Base-by-base conservation (phyloP, 2,888 invertebrate genomes). In the Cacoxenus indagator region DNA sequence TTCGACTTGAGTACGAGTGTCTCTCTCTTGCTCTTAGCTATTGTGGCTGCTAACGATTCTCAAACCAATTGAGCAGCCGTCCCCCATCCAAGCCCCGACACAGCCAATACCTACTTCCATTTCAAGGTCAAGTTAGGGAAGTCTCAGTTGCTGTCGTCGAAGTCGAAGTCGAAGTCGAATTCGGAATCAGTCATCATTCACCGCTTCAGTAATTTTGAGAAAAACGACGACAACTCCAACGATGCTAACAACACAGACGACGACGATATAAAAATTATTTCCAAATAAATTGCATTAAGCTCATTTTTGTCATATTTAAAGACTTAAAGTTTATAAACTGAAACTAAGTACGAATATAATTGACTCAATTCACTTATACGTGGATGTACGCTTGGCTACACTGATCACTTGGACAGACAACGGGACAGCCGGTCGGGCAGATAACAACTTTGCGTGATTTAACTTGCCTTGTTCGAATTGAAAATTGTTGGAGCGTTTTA, bases 401-500 rank as follows among this genome's bases (percentile, higher is more conserved):
- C 9, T 22, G 4, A 5, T 22, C 51, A 51, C 2, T 22, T 22
- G 22, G 3, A 51, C 51, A 51, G 51, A 17, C 22, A 1, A 22
- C 17, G 8, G 1, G 51, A 51, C 24, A 19, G 1, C 4, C 51
- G 5, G 22, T 8, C 24, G 22, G 22, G 19, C 19, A 51, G 22
- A 9, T 51, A 59, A 22, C 6, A 22, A 19, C 19, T 31, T 59
- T 14, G 27, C 59, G 59, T 59, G 29, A 17, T 59, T 17, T 29
- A 19, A 17, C 24, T 17, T 9, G 54, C 8, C 14, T 24, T 31
- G 31, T 57, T 57, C 29, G 62, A 69, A 66, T 59, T 75, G 75
- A 81, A 84, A 82, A 78, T 78, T 85, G 85, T 75, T 83, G 75
- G 85, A 85, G 84, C 86, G 83, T 84, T 82, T 73, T 76, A 76